Percentiles rank a stretch among this genome's conserved stretches.
phyloP scores from a whole-genome alignment of 2,888 invertebrate genomes.

The Heliconius charithonia region DNA sequence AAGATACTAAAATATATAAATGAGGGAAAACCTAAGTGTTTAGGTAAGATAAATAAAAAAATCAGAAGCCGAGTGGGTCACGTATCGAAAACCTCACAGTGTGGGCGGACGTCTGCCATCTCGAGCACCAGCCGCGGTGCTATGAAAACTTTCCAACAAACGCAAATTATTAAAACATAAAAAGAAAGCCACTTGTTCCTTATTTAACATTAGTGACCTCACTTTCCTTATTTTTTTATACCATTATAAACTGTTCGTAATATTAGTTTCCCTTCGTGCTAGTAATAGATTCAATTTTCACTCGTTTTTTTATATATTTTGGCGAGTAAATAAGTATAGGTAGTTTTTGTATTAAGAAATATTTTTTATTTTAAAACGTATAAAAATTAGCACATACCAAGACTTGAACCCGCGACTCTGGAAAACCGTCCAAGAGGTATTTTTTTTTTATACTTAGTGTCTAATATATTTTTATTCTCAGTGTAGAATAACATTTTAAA shows the following conservation, averaged over 20 bases:
- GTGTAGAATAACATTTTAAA: not conserved
- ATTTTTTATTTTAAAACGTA: too few species aligned
- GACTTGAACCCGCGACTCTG: too few species aligned
- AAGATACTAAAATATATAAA: too few species aligned
- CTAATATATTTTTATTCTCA: not conserved
- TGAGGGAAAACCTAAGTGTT: not conserved
- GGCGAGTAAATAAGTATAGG: too few species aligned
- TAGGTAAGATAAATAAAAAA: slow-evolving; percentile 20
- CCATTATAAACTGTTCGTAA: too few species aligned
- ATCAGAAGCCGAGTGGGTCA: slow-evolving; percentile 5
- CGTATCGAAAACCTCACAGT: not conserved
- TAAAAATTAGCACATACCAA: too few species aligned
- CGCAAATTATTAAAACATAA: slow-evolving; percentile 5
- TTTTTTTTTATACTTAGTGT: too few species aligned
- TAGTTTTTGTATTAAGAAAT: too few species aligned
- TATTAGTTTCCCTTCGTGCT: not conserved
- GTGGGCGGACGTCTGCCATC: slow-evolving; percentile 25
- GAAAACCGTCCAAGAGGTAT: too few species aligned
- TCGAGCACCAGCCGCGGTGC: slow-evolving; percentile 8
- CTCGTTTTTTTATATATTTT: not conserved
- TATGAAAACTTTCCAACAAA: slow-evolving; percentile 14
- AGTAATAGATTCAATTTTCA: not conserved
- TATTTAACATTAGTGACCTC: not conserved
- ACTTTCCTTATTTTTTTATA: not conserved
- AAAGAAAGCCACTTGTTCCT: slow-evolving; percentile 19